phyloP scores from a whole-genome alignment of 2,113 vertebrate species.

The Nematolebias whitei region DNA sequence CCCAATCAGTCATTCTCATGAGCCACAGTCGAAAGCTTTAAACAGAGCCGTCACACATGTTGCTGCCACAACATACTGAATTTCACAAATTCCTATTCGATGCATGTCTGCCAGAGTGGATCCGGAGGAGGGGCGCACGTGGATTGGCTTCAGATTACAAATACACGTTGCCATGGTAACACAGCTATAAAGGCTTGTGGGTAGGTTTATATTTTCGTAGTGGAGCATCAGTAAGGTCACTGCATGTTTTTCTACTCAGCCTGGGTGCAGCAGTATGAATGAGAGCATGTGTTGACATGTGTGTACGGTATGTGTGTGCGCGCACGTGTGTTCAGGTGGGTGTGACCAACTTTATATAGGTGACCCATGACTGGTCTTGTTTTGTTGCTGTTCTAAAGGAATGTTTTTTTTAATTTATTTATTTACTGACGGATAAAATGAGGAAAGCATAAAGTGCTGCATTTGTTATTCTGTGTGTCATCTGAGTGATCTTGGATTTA shows the following conservation, averaged over 20 bases:
- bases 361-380: conserved; percentile 1
- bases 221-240: conserved; percentile 47
- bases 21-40: background rate
- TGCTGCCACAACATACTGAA: background rate
- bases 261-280: conserved; percentile 9
- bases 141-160: conserved; percentile 29
- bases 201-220: conserved; percentile 33
- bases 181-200: background rate
- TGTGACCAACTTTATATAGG: conserved; percentile 1
- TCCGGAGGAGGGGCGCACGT: conserved; percentile 13
- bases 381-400: background rate
- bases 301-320: conserved; percentile 10
- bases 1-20: background rate
- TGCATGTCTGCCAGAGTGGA: background rate
- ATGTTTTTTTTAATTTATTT: too few species aligned
- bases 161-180: conserved; percentile 46
- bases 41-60: background rate
- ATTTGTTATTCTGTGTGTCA: background rate
- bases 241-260: conserved; percentile 31
- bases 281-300: background rate
- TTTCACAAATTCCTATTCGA: conserved; percentile 25
- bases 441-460: background rate
- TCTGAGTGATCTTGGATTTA: conserved; percentile 26
- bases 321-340: background rate
- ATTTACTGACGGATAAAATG: background rate